Percentiles rank a stretch among this genome's conserved stretches.
These are phyloP conservation scores for Apodemia duryi DNA, from an alignment of 2,888 invertebrate species.

Conservation along the genomic window DNA sequence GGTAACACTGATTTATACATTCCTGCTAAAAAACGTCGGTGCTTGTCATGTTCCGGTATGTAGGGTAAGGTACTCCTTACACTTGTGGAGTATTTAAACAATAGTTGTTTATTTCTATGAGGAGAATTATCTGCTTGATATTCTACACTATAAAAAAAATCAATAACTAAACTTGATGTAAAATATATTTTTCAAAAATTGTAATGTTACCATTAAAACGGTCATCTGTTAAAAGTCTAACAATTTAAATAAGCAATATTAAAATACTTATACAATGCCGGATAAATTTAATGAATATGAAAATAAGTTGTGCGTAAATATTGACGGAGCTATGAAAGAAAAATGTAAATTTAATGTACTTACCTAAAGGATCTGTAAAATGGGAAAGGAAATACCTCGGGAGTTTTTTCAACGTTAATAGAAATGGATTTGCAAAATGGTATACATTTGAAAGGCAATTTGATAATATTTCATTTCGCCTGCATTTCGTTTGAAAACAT, in stretches of 20 bases:
- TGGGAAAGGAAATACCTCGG: conserved; percentile 1
- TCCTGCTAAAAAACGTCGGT: too few species aligned
- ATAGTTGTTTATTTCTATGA: too few species aligned
- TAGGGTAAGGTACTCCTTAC: too few species aligned
- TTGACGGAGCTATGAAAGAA: not conserved
- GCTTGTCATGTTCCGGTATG: too few species aligned
- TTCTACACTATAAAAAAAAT: too few species aligned
- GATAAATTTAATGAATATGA: not conserved
- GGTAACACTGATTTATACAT: too few species aligned
- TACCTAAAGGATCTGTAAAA: not conserved
- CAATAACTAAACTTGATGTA: not conserved
- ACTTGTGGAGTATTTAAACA: too few species aligned
- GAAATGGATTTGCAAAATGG: not conserved
- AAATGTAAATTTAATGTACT: conserved; percentile 1
- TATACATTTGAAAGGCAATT: not conserved
- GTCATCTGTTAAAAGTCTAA: not conserved
- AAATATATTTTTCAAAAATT: not conserved
- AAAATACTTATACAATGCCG: not conserved
- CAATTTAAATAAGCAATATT: not conserved
- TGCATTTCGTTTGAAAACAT: too few species aligned
- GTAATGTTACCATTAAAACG: not conserved
- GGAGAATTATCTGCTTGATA: too few species aligned
- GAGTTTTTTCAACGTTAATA: not conserved
- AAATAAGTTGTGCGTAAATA: conserved; percentile 1
- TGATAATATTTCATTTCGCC: not conserved